These are phyloP conservation scores for Neocloeon triangulifer DNA, from an alignment of 1,140 invertebrate genomes.

Conservation along the genomic window DNA sequence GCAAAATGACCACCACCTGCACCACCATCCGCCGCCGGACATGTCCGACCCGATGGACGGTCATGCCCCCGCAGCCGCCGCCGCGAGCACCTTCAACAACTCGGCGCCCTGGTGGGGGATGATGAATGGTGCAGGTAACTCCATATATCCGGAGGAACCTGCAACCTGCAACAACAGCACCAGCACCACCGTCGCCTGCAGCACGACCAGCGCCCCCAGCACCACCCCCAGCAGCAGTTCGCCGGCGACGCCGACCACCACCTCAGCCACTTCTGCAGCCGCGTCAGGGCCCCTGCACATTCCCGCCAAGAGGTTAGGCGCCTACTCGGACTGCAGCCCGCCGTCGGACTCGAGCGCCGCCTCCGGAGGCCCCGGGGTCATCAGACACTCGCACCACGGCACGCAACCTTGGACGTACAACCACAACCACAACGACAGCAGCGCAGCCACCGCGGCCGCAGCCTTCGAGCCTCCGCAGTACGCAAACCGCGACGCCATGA, in stretches of 20 bases:
- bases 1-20: constrained; percentile 8
- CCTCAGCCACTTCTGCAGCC: constrained; percentile 33
- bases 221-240: constrained; percentile 20
- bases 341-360: constrained; percentile 13
- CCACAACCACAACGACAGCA: constrained; percentile 38
- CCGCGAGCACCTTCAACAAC: constrained; percentile 35
- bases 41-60: constrained; percentile 17
- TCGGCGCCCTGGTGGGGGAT: constrained; percentile 58
- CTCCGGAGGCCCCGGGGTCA: constrained; percentile 28
- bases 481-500: constrained; percentile 36
- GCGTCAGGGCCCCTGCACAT: constrained; percentile 48
- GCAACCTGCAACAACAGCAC: constrained; percentile 20
- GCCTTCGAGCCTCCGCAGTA: constrained; percentile 27
- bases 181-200: neutral
- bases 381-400: constrained; percentile 41
- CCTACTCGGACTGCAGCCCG: constrained; percentile 12
- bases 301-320: constrained; percentile 48
- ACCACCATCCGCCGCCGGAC: neutral
- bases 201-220: constrained; percentile 10
- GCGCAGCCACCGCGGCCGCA: constrained; percentile 19
- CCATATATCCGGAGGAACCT: constrained; percentile 42
- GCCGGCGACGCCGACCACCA: constrained; percentile 22
- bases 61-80: constrained; percentile 54
- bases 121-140: constrained; percentile 57
- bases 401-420: constrained; percentile 42